phyloP scores from a whole-genome alignment of 1,140 invertebrate genomes.

The Nephila pilipes region DNA sequence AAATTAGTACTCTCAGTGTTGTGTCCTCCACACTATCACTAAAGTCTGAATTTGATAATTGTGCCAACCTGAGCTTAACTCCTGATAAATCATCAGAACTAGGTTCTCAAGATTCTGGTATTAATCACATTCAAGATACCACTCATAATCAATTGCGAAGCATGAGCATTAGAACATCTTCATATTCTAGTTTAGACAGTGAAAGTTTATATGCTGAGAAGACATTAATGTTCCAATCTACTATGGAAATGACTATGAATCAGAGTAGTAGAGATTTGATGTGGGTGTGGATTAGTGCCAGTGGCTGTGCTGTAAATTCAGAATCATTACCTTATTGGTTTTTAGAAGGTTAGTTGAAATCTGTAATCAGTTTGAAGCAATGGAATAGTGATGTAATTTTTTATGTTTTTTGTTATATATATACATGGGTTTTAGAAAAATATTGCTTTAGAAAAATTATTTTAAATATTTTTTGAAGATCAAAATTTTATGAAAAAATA shows the following conservation, averaged over 20 bases:
- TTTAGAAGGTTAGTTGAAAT: conserved; percentile 60
- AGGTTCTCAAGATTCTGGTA: neutral
- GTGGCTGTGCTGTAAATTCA: conserved; percentile 88
- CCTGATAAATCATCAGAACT: neutral
- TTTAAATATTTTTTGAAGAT: too few species aligned
- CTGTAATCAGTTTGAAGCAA: neutral
- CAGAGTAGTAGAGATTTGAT: conserved; percentile 76
- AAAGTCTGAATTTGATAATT: conserved; percentile 34
- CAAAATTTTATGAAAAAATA: too few species aligned
- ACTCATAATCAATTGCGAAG: neutral
- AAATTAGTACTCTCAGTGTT: conserved; percentile 43
- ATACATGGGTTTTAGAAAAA: neutral
- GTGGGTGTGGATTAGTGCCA: conserved; percentile 90
- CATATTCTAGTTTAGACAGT: conserved; percentile 63
- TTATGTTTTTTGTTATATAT: neutral
- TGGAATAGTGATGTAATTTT: too few species aligned
- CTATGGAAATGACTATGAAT: conserved; percentile 23
- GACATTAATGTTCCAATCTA: conserved; percentile 1
- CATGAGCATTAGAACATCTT: conserved; percentile 39
- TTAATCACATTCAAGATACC: neutral
- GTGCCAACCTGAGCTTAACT: neutral
- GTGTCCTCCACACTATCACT: neutral
- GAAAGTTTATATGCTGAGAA: conserved; percentile 10
- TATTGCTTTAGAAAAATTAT: too few species aligned
- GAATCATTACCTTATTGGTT: conserved; percentile 89